phyloP scores from a whole-genome alignment of 2,888 invertebrate species.

The Macrosiphum euphorbiae region DNA sequence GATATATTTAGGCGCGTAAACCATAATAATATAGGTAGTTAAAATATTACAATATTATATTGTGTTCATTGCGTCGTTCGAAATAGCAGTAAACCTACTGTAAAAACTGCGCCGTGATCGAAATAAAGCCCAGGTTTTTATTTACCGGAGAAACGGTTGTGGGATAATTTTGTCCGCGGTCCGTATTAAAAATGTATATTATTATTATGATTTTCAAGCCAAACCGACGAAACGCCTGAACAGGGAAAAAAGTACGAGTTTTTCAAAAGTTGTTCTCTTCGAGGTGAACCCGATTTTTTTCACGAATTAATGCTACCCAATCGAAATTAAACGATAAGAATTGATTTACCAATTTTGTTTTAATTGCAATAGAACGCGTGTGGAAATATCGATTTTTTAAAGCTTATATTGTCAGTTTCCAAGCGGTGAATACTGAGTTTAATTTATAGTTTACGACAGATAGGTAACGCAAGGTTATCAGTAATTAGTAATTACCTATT shows the following conservation, averaged over 20 bases:
- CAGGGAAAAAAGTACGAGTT: neutral
- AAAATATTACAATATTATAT: neutral
- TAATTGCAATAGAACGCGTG: neutral
- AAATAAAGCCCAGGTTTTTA: neutral
- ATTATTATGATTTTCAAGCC: neutral
- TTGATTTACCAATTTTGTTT: neutral
- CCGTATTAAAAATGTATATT: neutral
- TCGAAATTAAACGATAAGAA: neutral
- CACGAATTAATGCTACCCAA: neutral
- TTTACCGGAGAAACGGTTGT: neutral
- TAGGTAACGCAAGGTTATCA: conserved; percentile 32
- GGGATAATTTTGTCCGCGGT: neutral
- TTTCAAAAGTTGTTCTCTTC: neutral
- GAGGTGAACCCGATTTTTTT: neutral
- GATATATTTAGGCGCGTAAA: neutral
- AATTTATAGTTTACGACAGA: conserved; percentile 20
- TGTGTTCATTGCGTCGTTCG: neutral
- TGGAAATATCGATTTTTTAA: neutral
- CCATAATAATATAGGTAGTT: neutral
- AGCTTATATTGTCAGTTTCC: neutral
- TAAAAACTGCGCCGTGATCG: neutral
- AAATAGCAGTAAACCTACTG: neutral
- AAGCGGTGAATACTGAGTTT: neutral
- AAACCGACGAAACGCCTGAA: neutral
- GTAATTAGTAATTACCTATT: conserved; percentile 21